Conservation (phyloP, 2,888 invertebrate genomes). For the Heliconius ismenius region DNA sequence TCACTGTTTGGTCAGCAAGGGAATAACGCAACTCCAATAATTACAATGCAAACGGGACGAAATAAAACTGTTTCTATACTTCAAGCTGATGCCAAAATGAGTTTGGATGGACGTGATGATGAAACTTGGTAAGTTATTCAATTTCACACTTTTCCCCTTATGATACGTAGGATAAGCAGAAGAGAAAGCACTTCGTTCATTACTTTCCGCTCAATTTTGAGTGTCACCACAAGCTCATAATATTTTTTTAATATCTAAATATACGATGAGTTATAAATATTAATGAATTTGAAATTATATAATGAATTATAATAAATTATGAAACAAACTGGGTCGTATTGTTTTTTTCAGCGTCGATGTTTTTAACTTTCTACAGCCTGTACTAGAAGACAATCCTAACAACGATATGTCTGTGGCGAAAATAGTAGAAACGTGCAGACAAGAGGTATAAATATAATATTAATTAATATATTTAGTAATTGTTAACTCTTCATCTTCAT, state of each 20-base stretch:
- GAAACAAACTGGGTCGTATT: not conserved
- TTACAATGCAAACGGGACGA: constrained; percentile 84
- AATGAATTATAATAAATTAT: not conserved
- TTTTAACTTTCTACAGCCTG: constrained; percentile 90
- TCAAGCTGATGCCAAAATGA: constrained; percentile 82
- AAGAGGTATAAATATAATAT: constrained; percentile 61
- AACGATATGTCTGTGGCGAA: constrained; percentile 86
- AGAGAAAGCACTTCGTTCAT: too few relatives aligned
- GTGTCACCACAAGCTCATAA: too few relatives aligned
- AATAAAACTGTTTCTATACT: constrained; percentile 83
- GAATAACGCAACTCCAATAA: constrained; percentile 84
- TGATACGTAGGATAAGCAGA: not conserved
- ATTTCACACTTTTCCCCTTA: not conserved
- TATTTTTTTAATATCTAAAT: too few relatives aligned
- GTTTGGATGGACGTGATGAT: constrained; percentile 81
- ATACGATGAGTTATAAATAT: too few relatives aligned
- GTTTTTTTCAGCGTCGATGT: constrained; percentile 87
- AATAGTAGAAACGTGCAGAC: constrained; percentile 84
- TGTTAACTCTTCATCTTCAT: too few relatives aligned
- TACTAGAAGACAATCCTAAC: constrained; percentile 84
- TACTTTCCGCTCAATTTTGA: too few relatives aligned
- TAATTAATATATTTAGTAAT: too few relatives aligned
- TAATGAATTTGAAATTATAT: too few relatives aligned
- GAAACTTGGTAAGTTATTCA: constrained; percentile 86
- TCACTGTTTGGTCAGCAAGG: constrained; percentile 93